phyloP scores from a whole-genome alignment of 2,113 vertebrate species.

The Arvicanthis niloticus region DNA sequence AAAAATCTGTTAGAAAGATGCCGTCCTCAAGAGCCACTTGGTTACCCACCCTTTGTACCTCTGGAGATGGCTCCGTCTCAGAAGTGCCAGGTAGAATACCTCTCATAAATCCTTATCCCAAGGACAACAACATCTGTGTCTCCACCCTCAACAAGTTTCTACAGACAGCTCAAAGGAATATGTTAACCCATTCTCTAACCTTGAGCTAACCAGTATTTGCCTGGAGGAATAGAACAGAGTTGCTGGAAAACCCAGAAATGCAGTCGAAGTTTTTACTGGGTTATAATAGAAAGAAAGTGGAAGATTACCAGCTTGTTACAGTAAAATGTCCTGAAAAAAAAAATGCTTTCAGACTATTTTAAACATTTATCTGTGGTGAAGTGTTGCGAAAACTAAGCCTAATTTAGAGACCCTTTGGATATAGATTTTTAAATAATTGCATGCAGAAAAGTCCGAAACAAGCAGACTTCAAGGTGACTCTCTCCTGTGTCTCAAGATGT shows the following conservation, averaged over 20 bases:
- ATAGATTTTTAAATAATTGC: slow-evolving; percentile 55
- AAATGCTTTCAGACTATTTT: slow-evolving; percentile 70
- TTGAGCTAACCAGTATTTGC: slow-evolving; percentile 31
- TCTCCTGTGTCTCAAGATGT: slow-evolving; percentile 52
- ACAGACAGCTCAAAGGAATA: slow-evolving; percentile 50
- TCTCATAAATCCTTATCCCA: slow-evolving; percentile 41
- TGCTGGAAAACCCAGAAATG: slow-evolving; percentile 42
- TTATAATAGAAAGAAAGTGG: slow-evolving; percentile 21
- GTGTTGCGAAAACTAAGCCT: slow-evolving; percentile 28
- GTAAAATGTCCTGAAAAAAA: slow-evolving; percentile 61
- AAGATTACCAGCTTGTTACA: slow-evolving; percentile 38
- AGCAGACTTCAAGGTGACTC: slow-evolving; percentile 47
- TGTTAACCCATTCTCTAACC: slow-evolving; percentile 25
- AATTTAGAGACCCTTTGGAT: slow-evolving; percentile 39
- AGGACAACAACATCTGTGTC: slow-evolving; percentile 46
- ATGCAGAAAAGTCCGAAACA: slow-evolving; percentile 38
- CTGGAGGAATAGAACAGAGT: background rate
- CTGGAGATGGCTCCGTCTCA: slow-evolving; percentile 10
- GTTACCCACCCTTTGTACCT: slow-evolving; percentile 21
- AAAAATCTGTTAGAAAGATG: slow-evolving; percentile 24
- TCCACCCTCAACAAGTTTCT: slow-evolving; percentile 51
- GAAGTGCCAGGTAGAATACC: background rate
- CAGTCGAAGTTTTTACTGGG: background rate
- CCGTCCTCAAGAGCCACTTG: background rate
- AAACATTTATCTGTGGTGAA: slow-evolving; percentile 52